Base-by-base conservation (phyloP, 2,797 vertebrate species). In the Apogon hyalosoma region DNA sequence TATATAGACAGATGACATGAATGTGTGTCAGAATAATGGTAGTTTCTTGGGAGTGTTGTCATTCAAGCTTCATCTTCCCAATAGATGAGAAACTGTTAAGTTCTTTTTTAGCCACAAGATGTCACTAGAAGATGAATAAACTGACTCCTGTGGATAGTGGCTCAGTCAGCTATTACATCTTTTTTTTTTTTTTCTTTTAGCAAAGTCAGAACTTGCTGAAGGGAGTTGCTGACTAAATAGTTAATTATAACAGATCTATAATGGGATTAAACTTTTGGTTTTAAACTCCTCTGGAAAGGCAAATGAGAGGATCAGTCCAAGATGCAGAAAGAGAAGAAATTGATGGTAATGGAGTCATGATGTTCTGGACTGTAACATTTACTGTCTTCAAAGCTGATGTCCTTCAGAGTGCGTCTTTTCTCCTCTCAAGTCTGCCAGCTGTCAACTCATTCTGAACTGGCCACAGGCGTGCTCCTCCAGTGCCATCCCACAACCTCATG, bases 51-150 rank as follows among this genome's bases (percentile, higher is more conserved):
- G 21, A 2, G 31, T 11, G 55, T 47, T 11, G 2, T 31, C 2
- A 6, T 18, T 66, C 12, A 1, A 5, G n/a, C 6, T 12, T 4
- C 13, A 19, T 43, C 12, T 59, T 45, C 39, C 10, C 11, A n/a
- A 15, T 19, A 36, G 9, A 47, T 38, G 10, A 58, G 18, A 31
- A 14, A 2, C 9, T 33, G 6, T 21, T 11, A 5, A 2, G 0
- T 21, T 31, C 7, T 36, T 14, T 65, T 65, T 64, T 18, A 50
- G 47, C 79, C 87, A 90, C 82, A 75, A 89, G 90, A 90, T 80
- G 86, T 76, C 92, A 63, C 56, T 63, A 75, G 57, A 80, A 46
- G 31, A 58, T 55, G 18, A 21, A 47, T 15, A 48, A 54, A 53
- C 49, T 36, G 8, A 6, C 11, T 45, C n/a, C 2, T 18, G 1